Percentiles rank a stretch among this genome's conserved stretches.
These are phyloP conservation scores for Margaritifera margaritifera DNA, from an alignment of 2,888 invertebrate genomes.

Conservation along the genomic window DNA sequence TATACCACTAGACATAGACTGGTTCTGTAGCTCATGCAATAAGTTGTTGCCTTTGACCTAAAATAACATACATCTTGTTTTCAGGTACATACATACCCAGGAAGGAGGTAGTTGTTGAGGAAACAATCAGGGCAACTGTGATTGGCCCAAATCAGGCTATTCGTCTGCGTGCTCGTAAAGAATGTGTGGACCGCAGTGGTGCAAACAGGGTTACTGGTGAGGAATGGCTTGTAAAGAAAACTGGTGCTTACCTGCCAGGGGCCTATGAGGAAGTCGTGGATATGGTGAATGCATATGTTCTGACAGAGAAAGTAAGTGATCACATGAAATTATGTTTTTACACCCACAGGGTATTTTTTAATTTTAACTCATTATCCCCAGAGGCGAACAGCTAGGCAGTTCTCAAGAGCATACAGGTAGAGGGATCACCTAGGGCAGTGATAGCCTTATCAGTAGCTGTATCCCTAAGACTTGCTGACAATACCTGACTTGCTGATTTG, in stretches of 20 bases:
- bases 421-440: too few species aligned
- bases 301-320: slow-evolving; percentile 74
- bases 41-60: background rate
- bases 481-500: too few species aligned
- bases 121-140: slow-evolving; percentile 72
- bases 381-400: too few species aligned
- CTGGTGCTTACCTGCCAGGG: slow-evolving; percentile 75
- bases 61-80: background rate
- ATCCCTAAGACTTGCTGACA: too few species aligned
- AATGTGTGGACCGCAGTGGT: slow-evolving; percentile 71
- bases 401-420: too few species aligned
- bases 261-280: slow-evolving; percentile 75
- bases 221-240: slow-evolving; percentile 75
- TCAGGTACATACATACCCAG: slow-evolving; percentile 75
- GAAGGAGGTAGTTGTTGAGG: slow-evolving; percentile 74
- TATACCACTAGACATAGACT: background rate
- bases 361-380: too few species aligned
- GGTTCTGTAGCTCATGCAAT: background rate
- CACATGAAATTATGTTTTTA: background rate
- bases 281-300: slow-evolving; percentile 74
- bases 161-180: slow-evolving; percentile 73
- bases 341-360: too few species aligned
- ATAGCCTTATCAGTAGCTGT: too few species aligned
- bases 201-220: slow-evolving; percentile 69
- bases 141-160: slow-evolving; percentile 75